phyloP scores from a whole-genome alignment of 2,113 vertebrate species.

The Myodes glareolus region DNA sequence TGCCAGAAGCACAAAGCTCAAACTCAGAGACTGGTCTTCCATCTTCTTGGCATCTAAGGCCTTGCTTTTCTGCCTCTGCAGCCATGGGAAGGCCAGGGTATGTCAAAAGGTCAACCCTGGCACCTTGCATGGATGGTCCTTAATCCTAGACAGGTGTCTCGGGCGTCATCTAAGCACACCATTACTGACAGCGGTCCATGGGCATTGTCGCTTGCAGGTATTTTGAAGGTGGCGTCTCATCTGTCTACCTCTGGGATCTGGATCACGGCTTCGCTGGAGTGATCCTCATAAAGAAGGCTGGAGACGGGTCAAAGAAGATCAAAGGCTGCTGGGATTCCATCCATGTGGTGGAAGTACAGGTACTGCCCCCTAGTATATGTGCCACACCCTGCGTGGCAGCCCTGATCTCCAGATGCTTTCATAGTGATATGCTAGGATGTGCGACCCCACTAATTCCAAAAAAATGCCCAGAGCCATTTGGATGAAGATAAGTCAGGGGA shows the following conservation, averaged over 20 bases:
- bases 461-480: slow-evolving; percentile 43
- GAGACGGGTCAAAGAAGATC: slow-evolving; percentile 99
- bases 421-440: accelerated
- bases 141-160: neutral
- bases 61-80: neutral
- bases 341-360: slow-evolving; percentile 99
- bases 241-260: slow-evolving; percentile 99
- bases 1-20: neutral
- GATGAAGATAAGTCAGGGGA: slow-evolving; percentile 71
- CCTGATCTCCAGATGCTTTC: neutral
- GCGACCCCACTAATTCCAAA: slow-evolving; percentile 57
- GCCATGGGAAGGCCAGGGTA: accelerated
- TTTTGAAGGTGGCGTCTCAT: slow-evolving; percentile 99
- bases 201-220: slow-evolving; percentile 89
- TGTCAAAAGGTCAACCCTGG: neutral
- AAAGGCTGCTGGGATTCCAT: slow-evolving; percentile 99
- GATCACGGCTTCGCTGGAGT: slow-evolving; percentile 99
- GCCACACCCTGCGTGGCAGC: neutral
- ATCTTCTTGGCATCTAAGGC: neutral
- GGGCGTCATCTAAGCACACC: neutral
- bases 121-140: neutral
- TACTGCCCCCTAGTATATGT: slow-evolving; percentile 77
- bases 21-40: neutral
- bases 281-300: slow-evolving; percentile 99
- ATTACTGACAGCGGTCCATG: neutral